Base-by-base conservation (phyloP, 2,888 invertebrate species). In the Campoplex capitator region DNA sequence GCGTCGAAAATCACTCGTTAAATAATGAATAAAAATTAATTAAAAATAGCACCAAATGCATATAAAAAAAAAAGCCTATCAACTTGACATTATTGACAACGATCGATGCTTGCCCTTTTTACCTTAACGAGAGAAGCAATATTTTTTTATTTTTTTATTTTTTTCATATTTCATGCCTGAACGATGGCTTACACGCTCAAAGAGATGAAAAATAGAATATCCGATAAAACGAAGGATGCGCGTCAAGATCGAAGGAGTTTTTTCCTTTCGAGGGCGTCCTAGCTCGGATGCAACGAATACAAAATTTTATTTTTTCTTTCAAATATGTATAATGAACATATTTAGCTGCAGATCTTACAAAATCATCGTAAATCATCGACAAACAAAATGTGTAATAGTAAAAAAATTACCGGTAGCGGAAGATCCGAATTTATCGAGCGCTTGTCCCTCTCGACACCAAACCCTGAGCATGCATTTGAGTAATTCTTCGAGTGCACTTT, bases 391-490 rank as follows among this genome's bases (percentile, higher is more conserved):
- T 23, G 23, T 23, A 23, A 23, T 23, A 23, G 23, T 23, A 23
- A 23, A 75, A 87, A 88, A 90, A 89, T 92, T 93, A 94, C 94
- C 93, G 84, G 92, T 90, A 23, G 90, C 88, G 92, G 96, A 95
- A 86, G 95, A 95, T 92, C 96, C 96, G 86, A 97, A 95, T 91
- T 96, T 95, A 89, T 96, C 96, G 91, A 97, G 95, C 74, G 97
- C 97, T 94, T 97, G 96, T 90, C 96, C 96, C 93, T 97, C 97
- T 90, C 96, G 96, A 93, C 97, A 97, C 98, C 98, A 98, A 74
- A 98, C 96, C 92, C 97, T 95, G 91, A 98, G 95, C 97, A 98
- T 97, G 91, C 97, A 95, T 94, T 97, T 97, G 92, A 97, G 95
- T 88, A 98, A 95, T 93, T 97, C 97, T 94, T 98, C 97, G 91